Percentiles rank a stretch among this genome's conserved stretches.
Evolutionary conservation across 2,888 invertebrate species (phyloP).

Genomic region (Cylindroiulus punctatus): DNA sequence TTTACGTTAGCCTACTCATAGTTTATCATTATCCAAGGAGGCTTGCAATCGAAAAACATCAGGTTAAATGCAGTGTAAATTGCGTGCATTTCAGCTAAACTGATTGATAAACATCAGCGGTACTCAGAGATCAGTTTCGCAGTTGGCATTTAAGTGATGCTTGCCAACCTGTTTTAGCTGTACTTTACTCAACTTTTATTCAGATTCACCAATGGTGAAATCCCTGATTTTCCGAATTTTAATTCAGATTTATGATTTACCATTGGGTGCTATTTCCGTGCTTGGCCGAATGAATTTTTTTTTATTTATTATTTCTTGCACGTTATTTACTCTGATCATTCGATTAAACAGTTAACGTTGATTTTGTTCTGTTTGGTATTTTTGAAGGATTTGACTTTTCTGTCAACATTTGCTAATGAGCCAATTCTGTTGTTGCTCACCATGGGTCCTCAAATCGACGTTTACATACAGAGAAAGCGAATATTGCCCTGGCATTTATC

Average conservation of each 20-base stretch:
- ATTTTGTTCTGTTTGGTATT: background rate
- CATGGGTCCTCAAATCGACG: background rate
- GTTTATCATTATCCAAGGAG: background rate
- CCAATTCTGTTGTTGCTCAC: background rate
- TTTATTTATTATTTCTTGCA: background rate
- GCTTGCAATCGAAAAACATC: background rate
- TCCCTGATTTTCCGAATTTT: no score
- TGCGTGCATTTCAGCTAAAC: no score
- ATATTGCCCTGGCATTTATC: background rate
- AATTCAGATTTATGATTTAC: no score
- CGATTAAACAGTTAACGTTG: background rate
- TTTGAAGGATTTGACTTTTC: background rate
- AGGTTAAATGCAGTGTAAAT: no score
- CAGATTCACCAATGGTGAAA: no score
- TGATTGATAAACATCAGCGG: no score
- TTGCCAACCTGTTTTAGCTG: no score
- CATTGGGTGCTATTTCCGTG: no score
- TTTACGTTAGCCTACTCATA: background rate
- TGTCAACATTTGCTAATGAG: constrained; percentile 8
- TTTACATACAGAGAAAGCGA: background rate
- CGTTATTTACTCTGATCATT: background rate
- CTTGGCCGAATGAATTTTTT: background rate
- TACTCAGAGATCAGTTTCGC: no score
- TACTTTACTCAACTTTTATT: no score
- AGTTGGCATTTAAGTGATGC: no score